Conservation (phyloP, 2,797 vertebrate species). For the Coluber constrictor region DNA sequence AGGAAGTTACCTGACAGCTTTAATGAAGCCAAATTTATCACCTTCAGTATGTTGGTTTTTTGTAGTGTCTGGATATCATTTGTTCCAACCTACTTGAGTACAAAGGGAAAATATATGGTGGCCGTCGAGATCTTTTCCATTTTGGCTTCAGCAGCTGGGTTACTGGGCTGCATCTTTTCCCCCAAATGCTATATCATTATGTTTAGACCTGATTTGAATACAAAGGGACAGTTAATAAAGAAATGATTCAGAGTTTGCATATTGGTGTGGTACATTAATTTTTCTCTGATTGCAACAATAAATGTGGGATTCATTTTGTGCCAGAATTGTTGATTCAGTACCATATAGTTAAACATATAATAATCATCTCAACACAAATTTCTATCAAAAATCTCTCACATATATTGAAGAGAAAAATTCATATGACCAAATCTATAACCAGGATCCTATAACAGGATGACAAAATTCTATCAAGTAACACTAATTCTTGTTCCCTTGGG, state of each 20-base stretch:
- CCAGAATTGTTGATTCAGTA: too few relatives aligned
- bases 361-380: too few relatives aligned
- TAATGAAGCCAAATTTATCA: background rate
- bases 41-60: background rate
- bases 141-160: background rate
- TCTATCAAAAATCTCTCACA: too few relatives aligned
- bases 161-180: background rate
- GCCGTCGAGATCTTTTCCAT: background rate
- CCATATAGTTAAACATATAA: too few relatives aligned
- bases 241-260: background rate
- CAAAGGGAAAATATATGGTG: background rate
- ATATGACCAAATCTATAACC: too few relatives aligned
- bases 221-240: background rate
- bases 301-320: too few relatives aligned
- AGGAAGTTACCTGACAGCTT: background rate
- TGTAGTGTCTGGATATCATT: background rate
- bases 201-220: background rate
- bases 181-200: background rate
- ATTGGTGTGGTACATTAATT: too few relatives aligned
- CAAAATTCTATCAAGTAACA: too few relatives aligned
- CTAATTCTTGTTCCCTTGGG: too few relatives aligned
- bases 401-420: too few relatives aligned
- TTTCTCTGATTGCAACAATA: too few relatives aligned
- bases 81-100: background rate
- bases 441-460: too few relatives aligned